A percentile compares a stretch with the other conserved stretches of the same genome.
phyloP scores from a whole-genome alignment of 2,113 vertebrate species.

The Oplegnathus fasciatus region DNA sequence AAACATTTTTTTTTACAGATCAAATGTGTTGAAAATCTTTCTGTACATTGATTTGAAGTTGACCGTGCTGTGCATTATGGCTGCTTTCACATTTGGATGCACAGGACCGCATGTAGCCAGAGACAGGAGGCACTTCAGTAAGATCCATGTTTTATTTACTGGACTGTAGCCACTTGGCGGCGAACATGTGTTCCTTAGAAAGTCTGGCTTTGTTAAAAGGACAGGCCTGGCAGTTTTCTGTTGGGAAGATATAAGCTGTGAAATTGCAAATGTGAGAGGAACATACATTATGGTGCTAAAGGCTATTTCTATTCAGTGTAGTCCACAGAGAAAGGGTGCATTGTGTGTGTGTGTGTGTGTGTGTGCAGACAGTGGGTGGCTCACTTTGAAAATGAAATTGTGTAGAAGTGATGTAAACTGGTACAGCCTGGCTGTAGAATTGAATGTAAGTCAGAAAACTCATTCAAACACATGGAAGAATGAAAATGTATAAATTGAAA shows the following conservation, averaged over 20 bases:
- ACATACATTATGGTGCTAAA: conserved; percentile 58
- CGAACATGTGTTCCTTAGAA: conserved; percentile 57
- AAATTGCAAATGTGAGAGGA: conserved; percentile 60
- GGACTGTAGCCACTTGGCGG: conserved; percentile 53
- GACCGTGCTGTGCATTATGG: not conserved
- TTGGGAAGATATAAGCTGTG: conserved; percentile 55
- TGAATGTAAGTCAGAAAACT: conserved; percentile 19
- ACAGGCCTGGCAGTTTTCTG: conserved; percentile 45
- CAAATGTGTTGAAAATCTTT: not conserved
- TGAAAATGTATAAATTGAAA: conserved; percentile 7
- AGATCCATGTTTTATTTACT: conserved; percentile 64
- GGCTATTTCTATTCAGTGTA: conserved; percentile 35
- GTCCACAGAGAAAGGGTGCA: not conserved
- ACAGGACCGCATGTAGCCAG: conserved; percentile 5
- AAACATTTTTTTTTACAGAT: not conserved
- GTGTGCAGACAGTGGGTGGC: not conserved
- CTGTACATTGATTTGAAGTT: not conserved
- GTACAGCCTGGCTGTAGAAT: conserved; percentile 14
- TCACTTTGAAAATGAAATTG: conserved; percentile 22
- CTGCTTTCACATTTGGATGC: conserved; percentile 29
- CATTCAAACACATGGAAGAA: conserved; percentile 1
- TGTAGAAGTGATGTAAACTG: conserved; percentile 4
- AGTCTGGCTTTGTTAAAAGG: conserved; percentile 38
- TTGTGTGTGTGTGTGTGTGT: conserved; percentile 17
- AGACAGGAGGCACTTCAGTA: conserved; percentile 21